phyloP scores from a whole-genome alignment of 2,888 invertebrate species.

The Protodeltote pygarga region DNA sequence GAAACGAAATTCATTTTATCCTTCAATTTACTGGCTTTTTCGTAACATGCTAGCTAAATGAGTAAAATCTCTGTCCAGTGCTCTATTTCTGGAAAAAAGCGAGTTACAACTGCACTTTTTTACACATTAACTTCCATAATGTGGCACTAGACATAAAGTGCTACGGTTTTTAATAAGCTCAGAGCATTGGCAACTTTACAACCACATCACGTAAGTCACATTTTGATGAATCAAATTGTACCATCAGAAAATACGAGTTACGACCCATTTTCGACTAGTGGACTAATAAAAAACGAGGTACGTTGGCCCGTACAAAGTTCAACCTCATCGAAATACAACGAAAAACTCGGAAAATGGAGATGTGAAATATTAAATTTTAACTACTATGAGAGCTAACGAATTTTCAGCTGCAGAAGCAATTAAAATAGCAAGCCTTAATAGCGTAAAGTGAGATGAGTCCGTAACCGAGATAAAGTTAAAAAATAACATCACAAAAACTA shows the following conservation, averaged over 20 bases:
- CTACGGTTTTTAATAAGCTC: neutral
- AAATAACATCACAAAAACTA: constrained; percentile 40
- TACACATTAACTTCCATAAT: too few relatives aligned
- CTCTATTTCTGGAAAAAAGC: too few relatives aligned
- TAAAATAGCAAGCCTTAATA: constrained; percentile 44
- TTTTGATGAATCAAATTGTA: constrained; percentile 2
- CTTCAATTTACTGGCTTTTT: too few relatives aligned
- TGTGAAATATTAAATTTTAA: constrained; percentile 56
- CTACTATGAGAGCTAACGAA: constrained; percentile 45
- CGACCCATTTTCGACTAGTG: constrained; percentile 4
- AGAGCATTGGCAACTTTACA: neutral
- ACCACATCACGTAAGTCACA: neutral
- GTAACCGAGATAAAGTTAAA: constrained; percentile 25
- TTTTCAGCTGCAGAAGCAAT: constrained; percentile 52
- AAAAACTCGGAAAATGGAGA: constrained; percentile 17
- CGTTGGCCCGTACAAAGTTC: constrained; percentile 8
- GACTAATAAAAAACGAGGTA: constrained; percentile 18
- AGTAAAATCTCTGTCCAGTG: too few relatives aligned
- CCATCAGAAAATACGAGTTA: constrained; percentile 9
- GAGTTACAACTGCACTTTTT: too few relatives aligned
- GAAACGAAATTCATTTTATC: too few relatives aligned
- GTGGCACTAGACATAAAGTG: too few relatives aligned
- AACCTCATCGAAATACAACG: constrained; percentile 15
- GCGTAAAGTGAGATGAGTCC: constrained; percentile 41
- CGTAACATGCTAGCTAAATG: too few relatives aligned